Evolutionary conservation across 2,113 vertebrate species (phyloP).

Genomic region (Dromaius novaehollandiae): DNA sequence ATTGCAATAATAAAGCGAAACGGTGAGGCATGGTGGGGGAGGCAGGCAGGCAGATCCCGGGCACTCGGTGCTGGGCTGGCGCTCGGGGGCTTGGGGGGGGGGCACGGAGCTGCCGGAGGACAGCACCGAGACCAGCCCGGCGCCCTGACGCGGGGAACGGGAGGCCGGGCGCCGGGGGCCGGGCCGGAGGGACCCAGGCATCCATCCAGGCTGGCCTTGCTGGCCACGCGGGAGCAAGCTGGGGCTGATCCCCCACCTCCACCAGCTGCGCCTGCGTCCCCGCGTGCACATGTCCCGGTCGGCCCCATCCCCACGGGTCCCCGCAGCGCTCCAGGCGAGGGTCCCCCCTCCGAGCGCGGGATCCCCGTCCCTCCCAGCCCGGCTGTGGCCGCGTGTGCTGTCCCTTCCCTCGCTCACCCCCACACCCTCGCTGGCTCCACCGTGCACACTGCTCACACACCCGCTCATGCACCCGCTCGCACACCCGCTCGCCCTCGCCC

Average conservation of each 20-base stretch:
- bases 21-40: not conserved
- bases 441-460: not conserved
- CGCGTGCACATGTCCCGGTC: accelerated
- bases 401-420: not conserved
- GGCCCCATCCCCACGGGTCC: no score
- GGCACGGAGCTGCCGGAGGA: no score
- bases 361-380: not conserved
- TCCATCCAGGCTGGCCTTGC: not conserved
- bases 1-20: constrained; percentile 73
- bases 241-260: accelerated
- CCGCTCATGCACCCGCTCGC: not conserved
- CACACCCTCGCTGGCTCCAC: not conserved
- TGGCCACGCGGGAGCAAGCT: not conserved
- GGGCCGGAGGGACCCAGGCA: accelerated
- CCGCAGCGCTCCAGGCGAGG: no score
- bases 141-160: not conserved
- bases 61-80: not conserved
- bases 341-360: not conserved
- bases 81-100: accelerated
- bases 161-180: accelerated
- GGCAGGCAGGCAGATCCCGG: not conserved
- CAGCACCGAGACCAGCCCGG: no score
- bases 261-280: not conserved
- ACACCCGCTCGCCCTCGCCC: not conserved
- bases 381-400: accelerated